A percentile compares a stretch with the other conserved stretches of the same genome.
These are phyloP conservation scores for Microctonus aethiopoides DNA, from an alignment of 2,888 invertebrate species.

Conservation along the genomic window DNA sequence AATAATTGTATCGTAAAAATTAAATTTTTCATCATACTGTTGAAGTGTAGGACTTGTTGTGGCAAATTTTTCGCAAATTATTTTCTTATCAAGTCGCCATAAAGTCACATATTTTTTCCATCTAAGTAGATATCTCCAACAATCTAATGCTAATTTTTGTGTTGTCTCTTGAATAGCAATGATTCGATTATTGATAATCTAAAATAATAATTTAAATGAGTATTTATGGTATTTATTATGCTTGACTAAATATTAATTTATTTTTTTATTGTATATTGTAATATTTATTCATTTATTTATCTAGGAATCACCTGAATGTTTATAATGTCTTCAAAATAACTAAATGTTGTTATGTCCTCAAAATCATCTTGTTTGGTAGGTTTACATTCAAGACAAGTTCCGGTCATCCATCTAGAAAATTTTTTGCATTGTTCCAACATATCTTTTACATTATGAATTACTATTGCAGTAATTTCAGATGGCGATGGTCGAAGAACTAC, in stretches of 20 bases:
- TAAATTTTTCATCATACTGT: conserved; percentile 85
- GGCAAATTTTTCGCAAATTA: conserved; percentile 83
- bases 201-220: too few species aligned
- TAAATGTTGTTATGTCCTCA: conserved; percentile 75
- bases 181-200: conserved; percentile 76
- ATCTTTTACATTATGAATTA: conserved; percentile 80
- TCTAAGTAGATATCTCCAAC: conserved; percentile 74
- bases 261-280: background rate
- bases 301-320: conserved; percentile 69
- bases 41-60: conserved; percentile 73
- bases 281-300: background rate
- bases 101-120: conserved; percentile 81
- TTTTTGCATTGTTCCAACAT: conserved; percentile 80
- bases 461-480: conserved; percentile 81
- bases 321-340: conserved; percentile 82
- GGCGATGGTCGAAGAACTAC: conserved; percentile 81
- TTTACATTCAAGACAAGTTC: conserved; percentile 80
- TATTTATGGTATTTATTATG: too few species aligned
- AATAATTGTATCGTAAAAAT: conserved; percentile 83
- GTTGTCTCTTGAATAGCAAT: conserved; percentile 76
- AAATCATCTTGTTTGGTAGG: conserved; percentile 73
- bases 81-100: conserved; percentile 81
- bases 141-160: conserved; percentile 74
- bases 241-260: background rate
- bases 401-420: conserved; percentile 88